Evolutionary conservation across 2,113 vertebrate species (phyloP).

Genomic region (Ceratotherium simum): DNA sequence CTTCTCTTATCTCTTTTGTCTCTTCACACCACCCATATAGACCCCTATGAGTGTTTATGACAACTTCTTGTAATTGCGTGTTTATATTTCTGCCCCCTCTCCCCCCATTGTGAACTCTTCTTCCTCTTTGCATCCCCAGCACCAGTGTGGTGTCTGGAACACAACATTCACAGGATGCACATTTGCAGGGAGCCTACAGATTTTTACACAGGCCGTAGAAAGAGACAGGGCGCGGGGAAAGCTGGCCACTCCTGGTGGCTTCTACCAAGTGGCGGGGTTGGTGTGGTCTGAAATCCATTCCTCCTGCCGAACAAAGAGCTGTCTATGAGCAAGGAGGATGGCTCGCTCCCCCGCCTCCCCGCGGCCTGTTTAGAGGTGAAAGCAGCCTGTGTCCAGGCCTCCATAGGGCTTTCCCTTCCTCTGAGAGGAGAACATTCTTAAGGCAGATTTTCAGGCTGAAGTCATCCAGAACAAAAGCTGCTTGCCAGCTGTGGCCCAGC

Average conservation of each 20-base stretch:
- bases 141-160: background rate
- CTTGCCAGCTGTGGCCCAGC: slow-evolving; percentile 68
- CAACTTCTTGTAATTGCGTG: background rate
- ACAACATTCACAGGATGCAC: background rate
- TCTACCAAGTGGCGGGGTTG: background rate
- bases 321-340: background rate
- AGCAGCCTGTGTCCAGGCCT: slow-evolving; percentile 42
- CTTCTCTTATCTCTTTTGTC: background rate
- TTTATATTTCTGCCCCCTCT: background rate
- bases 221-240: background rate
- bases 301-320: slow-evolving; percentile 11
- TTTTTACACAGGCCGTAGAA: background rate
- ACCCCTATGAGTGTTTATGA: background rate
- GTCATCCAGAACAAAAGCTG: slow-evolving; percentile 78
- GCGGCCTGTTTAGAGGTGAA: background rate
- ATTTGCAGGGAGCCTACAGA: background rate
- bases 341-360: background rate
- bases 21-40: background rate
- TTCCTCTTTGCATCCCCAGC: background rate
- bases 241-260: background rate
- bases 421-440: slow-evolving; percentile 62
- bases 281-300: background rate
- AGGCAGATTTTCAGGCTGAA: slow-evolving; percentile 68
- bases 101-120: background rate
- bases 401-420: slow-evolving; percentile 29